A percentile compares a stretch with the other conserved stretches of the same genome.
Conservation (phyloP, 1,140 invertebrate species). For the Dolichoris vasculosae region DNA sequence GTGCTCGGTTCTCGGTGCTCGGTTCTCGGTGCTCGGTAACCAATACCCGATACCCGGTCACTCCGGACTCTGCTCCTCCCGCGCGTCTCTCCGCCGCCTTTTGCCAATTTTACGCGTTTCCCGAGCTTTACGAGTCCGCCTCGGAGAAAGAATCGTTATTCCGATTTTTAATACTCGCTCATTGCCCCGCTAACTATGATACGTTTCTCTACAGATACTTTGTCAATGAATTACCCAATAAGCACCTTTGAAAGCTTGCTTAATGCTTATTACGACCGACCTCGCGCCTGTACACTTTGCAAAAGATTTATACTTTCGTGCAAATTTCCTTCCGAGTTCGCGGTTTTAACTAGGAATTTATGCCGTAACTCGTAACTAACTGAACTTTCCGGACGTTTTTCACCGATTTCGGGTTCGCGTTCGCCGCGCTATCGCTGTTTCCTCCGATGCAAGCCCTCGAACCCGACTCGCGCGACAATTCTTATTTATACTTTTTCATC, state of each 20-base stretch:
- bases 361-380: neutral
- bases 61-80: neutral
- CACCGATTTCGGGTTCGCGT: neutral
- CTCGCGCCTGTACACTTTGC: neutral
- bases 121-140: neutral
- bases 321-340: neutral
- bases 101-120: neutral
- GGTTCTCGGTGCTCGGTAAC: no score
- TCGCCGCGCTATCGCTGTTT: neutral
- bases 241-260: neutral
- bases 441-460: no score
- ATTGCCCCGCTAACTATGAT: neutral
- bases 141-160: neutral
- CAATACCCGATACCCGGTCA: no score
- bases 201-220: neutral
- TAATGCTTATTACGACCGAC: neutral
- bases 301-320: neutral
- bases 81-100: neutral
- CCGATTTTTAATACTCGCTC: neutral
- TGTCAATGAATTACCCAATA: slow-evolving; percentile 3
- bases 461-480: neutral
- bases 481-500: neutral
- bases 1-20: no score
- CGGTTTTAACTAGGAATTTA: neutral
- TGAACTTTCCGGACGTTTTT: neutral